Evolutionary conservation across 2,797 vertebrate species (phyloP).

Genomic region (Mormyrops boulengeri): DNA sequence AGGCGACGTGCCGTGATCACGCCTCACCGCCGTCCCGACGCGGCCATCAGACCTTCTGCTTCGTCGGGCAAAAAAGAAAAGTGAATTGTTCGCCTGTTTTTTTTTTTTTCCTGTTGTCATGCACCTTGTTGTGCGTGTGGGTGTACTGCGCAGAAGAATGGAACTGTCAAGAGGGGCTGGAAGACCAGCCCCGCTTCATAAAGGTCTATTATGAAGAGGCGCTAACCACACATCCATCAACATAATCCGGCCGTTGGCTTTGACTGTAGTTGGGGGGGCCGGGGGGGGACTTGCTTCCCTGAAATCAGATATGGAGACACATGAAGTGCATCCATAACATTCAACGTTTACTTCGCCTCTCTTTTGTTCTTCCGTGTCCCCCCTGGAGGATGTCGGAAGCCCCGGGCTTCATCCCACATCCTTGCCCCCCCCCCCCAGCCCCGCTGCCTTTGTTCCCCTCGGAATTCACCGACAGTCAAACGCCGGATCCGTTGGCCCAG

Average conservation of each 20-base stretch:
- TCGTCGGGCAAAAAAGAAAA: background rate
- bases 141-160: conserved; percentile 5
- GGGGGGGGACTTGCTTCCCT: background rate
- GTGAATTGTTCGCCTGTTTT: background rate
- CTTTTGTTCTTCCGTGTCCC: background rate
- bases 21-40: background rate
- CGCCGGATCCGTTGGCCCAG: background rate
- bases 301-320: conserved; percentile 3
- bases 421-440: background rate
- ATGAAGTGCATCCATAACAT: background rate
- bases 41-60: background rate
- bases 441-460: background rate
- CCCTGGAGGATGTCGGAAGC: background rate
- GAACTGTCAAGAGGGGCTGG: background rate
- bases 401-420: background rate
- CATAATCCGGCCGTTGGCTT: background rate
- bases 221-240: background rate
- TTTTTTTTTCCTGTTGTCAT: background rate
- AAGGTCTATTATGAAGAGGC: background rate
- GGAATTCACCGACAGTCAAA: background rate
- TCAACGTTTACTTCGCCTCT: background rate
- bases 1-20: background rate
- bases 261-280: background rate
- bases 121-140: background rate
- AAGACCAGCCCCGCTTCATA: background rate